Evolutionary conservation across 1,140 invertebrate genomes (phyloP).

Genomic region (Ganaspis sp.): DNA sequence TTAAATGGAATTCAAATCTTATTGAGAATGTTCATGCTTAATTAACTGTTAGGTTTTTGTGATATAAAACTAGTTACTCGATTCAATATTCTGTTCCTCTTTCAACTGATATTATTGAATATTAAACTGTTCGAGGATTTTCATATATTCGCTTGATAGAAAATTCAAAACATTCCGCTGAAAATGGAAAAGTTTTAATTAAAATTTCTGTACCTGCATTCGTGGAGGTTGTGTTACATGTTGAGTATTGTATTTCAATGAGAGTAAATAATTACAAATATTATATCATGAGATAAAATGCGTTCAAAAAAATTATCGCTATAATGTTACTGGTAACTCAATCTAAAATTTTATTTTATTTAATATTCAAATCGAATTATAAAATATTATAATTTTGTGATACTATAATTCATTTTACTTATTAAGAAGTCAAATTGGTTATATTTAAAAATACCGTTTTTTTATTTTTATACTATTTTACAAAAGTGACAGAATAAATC

Average conservation of each 20-base stretch:
- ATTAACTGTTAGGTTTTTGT: not conserved
- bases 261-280: not conserved
- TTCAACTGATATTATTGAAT: not conserved
- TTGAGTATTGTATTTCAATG: not conserved
- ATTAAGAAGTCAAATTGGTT: too few relatives aligned
- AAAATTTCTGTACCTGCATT: not conserved
- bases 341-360: not conserved
- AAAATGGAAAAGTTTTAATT: not conserved
- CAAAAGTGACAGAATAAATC: too few relatives aligned
- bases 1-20: too few relatives aligned
- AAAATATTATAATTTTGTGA: too few relatives aligned
- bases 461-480: too few relatives aligned
- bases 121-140: not conserved
- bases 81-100: not conserved
- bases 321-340: too few relatives aligned
- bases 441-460: too few relatives aligned
- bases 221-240: not conserved
- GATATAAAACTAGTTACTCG: too few relatives aligned
- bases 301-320: too few relatives aligned
- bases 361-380: too few relatives aligned
- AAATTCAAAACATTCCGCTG: constrained; percentile 14
- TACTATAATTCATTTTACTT: too few relatives aligned
- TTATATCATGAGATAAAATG: too few relatives aligned
- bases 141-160: constrained; percentile 9
- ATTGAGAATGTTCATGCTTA: not conserved